A percentile compares a stretch with the other conserved stretches of the same genome.
These are phyloP conservation scores for Drymonia ruficornis DNA, from an alignment of 2,888 invertebrate genomes.

Conservation along the genomic window DNA sequence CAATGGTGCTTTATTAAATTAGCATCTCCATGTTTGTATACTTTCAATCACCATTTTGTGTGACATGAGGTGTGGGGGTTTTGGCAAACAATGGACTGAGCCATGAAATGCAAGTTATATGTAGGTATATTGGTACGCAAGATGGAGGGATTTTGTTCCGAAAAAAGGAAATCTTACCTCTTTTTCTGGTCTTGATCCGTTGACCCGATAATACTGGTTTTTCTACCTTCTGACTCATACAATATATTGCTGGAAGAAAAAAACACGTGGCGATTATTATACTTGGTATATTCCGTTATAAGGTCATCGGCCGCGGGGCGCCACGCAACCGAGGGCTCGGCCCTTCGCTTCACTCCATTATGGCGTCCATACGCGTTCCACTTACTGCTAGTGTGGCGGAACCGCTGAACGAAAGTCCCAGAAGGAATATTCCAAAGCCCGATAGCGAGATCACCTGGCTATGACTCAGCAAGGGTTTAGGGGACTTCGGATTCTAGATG, in stretches of 20 bases:
- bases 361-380: slow-evolving; percentile 58
- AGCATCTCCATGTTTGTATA: slow-evolving; percentile 32
- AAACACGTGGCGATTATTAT: slow-evolving; percentile 80
- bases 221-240: slow-evolving; percentile 99
- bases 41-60: slow-evolving; percentile 5
- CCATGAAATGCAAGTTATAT: neutral
- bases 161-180: slow-evolving; percentile 87
- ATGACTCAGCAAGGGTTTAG: slow-evolving; percentile 55
- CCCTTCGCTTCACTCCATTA: slow-evolving; percentile 50
- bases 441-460: slow-evolving; percentile 44
- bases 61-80: slow-evolving; percentile 8
- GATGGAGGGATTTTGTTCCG: neutral
- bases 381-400: slow-evolving; percentile 55
- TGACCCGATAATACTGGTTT: slow-evolving; percentile 99
- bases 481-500: slow-evolving; percentile 32
- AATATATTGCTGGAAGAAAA: slow-evolving; percentile 91
- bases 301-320: slow-evolving; percentile 73
- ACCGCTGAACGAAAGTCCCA: slow-evolving; percentile 42
- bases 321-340: slow-evolving; percentile 39
- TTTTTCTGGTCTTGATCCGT: slow-evolving; percentile 99
- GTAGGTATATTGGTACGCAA: too few relatives aligned
- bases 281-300: slow-evolving; percentile 51
- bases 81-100: neutral
- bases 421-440: slow-evolving; percentile 45
- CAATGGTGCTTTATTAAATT: slow-evolving; percentile 41